These are phyloP conservation scores for Macrotrachela quadricornifera DNA, from an alignment of 1,140 invertebrate genomes.

Conservation along the genomic window DNA sequence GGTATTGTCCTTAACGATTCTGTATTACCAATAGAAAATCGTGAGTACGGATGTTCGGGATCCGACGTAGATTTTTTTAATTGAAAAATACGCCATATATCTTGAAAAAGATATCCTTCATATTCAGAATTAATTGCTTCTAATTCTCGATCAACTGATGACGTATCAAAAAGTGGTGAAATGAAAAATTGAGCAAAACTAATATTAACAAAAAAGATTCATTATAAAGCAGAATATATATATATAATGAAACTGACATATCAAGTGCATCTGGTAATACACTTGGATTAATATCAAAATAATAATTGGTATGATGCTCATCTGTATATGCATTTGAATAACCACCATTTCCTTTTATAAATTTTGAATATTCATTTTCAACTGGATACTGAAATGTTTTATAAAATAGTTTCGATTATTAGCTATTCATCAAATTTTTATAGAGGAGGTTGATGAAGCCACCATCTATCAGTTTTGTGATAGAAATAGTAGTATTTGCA, in stretches of 20 bases:
- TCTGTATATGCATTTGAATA: slow-evolving; percentile 66
- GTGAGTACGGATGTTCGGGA: slow-evolving; percentile 55
- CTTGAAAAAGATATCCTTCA: slow-evolving; percentile 69
- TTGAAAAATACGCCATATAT: slow-evolving; percentile 65
- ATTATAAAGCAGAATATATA: not conserved
- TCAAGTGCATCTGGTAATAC: slow-evolving; percentile 56
- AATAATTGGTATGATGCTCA: slow-evolving; percentile 70
- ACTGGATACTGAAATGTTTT: slow-evolving; percentile 45
- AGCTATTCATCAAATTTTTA: too few relatives aligned
- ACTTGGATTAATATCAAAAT: slow-evolving; percentile 72
- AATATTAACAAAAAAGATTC: slow-evolving; percentile 5
- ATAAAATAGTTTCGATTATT: not conserved
- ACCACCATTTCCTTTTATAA: slow-evolving; percentile 66
- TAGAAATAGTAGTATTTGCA: too few relatives aligned
- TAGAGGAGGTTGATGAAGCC: too few relatives aligned
- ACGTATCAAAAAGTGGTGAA: slow-evolving; percentile 65
- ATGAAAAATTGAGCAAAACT: slow-evolving; percentile 88
- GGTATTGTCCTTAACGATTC: slow-evolving; percentile 57
- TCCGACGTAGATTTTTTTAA: slow-evolving; percentile 57
- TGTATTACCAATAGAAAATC: slow-evolving; percentile 72
- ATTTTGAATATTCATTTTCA: slow-evolving; percentile 56
- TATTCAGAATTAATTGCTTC: slow-evolving; percentile 88
- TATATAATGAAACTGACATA: slow-evolving; percentile 33
- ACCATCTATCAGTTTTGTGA: too few relatives aligned
- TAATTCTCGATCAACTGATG: slow-evolving; percentile 66